Evolutionary conservation across 2,888 invertebrate genomes (phyloP).

Genomic region (Philonicus albiceps): DNA sequence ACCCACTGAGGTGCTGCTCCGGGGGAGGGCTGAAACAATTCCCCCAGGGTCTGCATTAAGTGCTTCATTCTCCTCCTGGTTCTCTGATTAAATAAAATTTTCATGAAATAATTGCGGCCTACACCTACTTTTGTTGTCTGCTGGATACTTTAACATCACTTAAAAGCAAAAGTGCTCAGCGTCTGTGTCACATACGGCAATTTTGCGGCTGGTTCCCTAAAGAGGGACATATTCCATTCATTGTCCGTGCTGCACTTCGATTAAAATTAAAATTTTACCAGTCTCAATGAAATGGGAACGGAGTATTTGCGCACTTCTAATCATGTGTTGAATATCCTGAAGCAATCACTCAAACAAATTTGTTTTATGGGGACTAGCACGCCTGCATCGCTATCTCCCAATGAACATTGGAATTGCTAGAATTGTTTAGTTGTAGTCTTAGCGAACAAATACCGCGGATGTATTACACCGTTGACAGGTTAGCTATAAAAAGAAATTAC

Average conservation of each 20-base stretch:
- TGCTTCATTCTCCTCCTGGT: neutral
- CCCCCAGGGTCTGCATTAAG: neutral
- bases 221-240: neutral
- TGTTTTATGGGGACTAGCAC: neutral
- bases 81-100: neutral
- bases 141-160: neutral
- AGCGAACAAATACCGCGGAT: neutral
- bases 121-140: neutral
- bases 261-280: neutral
- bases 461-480: neutral
- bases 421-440: neutral
- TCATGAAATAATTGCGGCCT: neutral
- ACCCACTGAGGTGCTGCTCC: neutral
- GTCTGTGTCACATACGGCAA: neutral
- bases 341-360: conserved; percentile 1
- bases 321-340: neutral
- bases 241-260: neutral
- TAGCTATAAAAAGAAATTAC: neutral
- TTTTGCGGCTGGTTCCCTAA: neutral
- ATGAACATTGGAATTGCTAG: neutral
- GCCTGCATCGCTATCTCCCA: conserved; percentile 20
- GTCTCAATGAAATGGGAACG: neutral
- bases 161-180: neutral
- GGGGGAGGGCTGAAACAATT: neutral
- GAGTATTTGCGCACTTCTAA: neutral